Percentiles rank a stretch among this genome's conserved stretches.
These are phyloP conservation scores for Hassar affinis DNA, from an alignment of 2,113 vertebrate species.

Conservation along the genomic window DNA sequence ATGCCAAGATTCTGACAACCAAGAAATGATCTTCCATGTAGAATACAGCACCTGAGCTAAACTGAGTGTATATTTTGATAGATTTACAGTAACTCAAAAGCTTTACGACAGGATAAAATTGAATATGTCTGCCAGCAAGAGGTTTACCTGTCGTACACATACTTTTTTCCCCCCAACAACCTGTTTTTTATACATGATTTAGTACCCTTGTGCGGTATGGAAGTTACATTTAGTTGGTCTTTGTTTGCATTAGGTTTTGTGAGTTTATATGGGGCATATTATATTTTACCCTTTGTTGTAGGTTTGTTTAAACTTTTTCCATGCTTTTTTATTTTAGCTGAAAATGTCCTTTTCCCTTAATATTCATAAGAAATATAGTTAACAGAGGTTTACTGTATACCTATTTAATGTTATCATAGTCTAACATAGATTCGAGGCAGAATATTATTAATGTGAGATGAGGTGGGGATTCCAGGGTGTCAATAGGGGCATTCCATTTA, in stretches of 20 bases:
- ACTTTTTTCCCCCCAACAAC: not conserved
- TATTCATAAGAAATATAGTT: not conserved
- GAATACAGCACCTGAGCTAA: conserved; percentile 51
- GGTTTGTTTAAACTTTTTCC: not conserved
- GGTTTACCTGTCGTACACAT: conserved; percentile 24
- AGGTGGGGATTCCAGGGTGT: not conserved
- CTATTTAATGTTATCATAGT: not conserved
- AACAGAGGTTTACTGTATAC: not conserved
- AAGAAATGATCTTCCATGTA: conserved; percentile 69
- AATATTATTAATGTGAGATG: not conserved
- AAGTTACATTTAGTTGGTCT: not conserved
- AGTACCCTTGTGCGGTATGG: not conserved
- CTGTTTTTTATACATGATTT: not conserved
- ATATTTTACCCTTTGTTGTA: not conserved
- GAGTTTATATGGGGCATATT: not conserved
- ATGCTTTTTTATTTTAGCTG: not conserved
- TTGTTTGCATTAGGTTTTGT: conserved; percentile 5
- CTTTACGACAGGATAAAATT: conserved; percentile 21
- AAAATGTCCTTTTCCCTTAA: not conserved
- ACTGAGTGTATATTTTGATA: conserved; percentile 41
- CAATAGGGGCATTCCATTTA: not conserved
- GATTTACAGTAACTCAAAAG: conserved; percentile 38
- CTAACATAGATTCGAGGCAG: not conserved
- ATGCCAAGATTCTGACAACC: conserved; percentile 65
- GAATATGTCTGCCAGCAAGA: conserved; percentile 21